Conservation (phyloP, 2,888 invertebrate genomes). For the Epirrita christyi region DNA sequence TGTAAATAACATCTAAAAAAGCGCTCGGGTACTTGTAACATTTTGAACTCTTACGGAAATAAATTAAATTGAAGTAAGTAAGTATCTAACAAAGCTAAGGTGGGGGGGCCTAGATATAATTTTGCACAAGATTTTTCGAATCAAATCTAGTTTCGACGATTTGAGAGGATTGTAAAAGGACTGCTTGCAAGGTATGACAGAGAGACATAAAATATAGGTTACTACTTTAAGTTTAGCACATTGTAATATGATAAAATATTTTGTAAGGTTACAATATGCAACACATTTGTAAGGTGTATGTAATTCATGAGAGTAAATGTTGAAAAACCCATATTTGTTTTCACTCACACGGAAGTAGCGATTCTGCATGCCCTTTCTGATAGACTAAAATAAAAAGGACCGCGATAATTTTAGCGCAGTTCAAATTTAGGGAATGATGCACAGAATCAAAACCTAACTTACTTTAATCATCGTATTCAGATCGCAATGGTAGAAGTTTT, state of each 20-base stretch:
- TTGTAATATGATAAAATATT: slow-evolving; percentile 77
- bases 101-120: slow-evolving; percentile 59
- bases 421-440: too few relatives aligned
- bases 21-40: slow-evolving; percentile 32
- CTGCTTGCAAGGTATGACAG: slow-evolving; percentile 78
- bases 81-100: slow-evolving; percentile 47
- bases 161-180: slow-evolving; percentile 47
- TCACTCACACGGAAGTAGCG: too few relatives aligned
- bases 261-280: slow-evolving; percentile 82
- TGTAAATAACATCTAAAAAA: slow-evolving; percentile 36
- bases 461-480: too few relatives aligned
- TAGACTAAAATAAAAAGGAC: too few relatives aligned
- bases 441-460: too few relatives aligned
- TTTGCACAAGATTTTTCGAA: slow-evolving; percentile 58
- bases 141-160: slow-evolving; percentile 14
- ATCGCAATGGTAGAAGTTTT: too few relatives aligned
- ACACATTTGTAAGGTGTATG: slow-evolving; percentile 83
- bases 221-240: slow-evolving; percentile 82
- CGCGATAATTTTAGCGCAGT: too few relatives aligned
- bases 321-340: slow-evolving; percentile 56
- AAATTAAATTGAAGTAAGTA: slow-evolving; percentile 28
- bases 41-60: slow-evolving; percentile 7
- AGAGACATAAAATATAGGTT: slow-evolving; percentile 75
- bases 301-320: slow-evolving; percentile 84
- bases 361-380: too few relatives aligned